Evolutionary conservation across 2,888 invertebrate species (phyloP), one percentile per base, ranked within the genome.

Genomic region (Monopis laevigella): DNA sequence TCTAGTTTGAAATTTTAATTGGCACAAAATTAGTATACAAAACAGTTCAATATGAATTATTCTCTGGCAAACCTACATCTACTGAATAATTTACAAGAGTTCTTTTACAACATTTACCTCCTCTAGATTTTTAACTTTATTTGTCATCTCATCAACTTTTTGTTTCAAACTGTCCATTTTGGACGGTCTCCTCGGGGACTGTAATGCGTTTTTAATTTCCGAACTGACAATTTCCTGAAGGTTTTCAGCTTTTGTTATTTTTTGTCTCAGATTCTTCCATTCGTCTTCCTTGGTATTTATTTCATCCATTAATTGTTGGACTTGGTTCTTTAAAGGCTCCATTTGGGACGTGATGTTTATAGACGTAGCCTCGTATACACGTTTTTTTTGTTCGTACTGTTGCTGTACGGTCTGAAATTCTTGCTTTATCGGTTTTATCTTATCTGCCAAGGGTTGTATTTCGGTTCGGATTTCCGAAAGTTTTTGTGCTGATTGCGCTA

Each of bases 341-440:
- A 83, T 74, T 63, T 83, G 81, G 1, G 81, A 78, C 10, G 75
- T 72, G 48, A 82, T 74, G 52, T 81, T 82, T 50, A 80, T 80
- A 17, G 86, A 82, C 41, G 86, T 83, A 2, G 87, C 84, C 59
- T 90, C 88, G 58, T 88, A 89, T 16, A 84, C 63, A 47, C 82
- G 61, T 62, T 89, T 89, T 67, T 85, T 86, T 52, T 87, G 85
- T 50, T 90, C 88, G 59, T 86, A 87, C 50, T 86, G 85, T 51
- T 84, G 83, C 48, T 85, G 84, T 26, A 88, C 57, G 45, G 85
- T 82, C 71, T 88, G 84, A 38, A 82, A 83, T 52, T 85, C 83
- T 48, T 89, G 84, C 49, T 90, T 82, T 40, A 89, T 65, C 2
- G 86, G 86, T 53, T 89, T 84, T 40, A 92, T 72, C 54, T 62